Evolutionary conservation across 1,140 invertebrate genomes (phyloP).

Genomic region (Hyphantria cunea): DNA sequence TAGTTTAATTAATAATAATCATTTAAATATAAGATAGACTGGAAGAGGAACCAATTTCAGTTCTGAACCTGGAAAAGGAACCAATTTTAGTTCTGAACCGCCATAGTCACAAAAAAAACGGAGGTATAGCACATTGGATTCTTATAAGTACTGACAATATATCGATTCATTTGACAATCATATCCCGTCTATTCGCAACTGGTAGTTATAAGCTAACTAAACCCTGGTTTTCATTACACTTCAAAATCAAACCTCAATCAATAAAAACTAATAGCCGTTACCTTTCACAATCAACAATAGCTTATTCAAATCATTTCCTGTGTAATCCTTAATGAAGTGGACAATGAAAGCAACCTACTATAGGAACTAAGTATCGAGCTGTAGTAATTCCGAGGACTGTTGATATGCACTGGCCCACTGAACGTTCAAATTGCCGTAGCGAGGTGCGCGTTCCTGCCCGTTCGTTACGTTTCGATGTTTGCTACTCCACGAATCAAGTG

Average conservation of each 20-base stretch:
- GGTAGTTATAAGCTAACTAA: no score
- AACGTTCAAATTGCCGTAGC: constrained; percentile 75
- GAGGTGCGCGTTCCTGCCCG: constrained; percentile 50
- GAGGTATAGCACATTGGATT: no score
- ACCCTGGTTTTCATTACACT: no score
- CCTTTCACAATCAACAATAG: constrained; percentile 30
- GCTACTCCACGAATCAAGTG: constrained; percentile 69
- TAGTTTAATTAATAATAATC: not conserved
- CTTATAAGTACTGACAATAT: no score
- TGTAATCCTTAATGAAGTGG: constrained; percentile 36
- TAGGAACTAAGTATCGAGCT: constrained; percentile 49
- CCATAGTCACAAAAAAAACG: no score
- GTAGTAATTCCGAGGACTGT: constrained; percentile 71
- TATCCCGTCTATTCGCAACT: no score
- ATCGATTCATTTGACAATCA: no score
- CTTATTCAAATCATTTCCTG: constrained; percentile 32
- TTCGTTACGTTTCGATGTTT: constrained; percentile 65
- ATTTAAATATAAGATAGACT: no score
- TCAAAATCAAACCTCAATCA: not conserved
- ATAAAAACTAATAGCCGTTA: constrained; percentile 23
- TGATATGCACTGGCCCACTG: constrained; percentile 66
- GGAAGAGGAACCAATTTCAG: no score
- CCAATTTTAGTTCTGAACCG: no score
- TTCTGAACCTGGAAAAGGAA: no score
- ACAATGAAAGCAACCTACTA: constrained; percentile 34